A percentile compares a stretch with the other conserved stretches of the same genome.
Evolutionary conservation across 1,140 invertebrate species (phyloP).

Genomic region (Ceratosolen solmsi): DNA sequence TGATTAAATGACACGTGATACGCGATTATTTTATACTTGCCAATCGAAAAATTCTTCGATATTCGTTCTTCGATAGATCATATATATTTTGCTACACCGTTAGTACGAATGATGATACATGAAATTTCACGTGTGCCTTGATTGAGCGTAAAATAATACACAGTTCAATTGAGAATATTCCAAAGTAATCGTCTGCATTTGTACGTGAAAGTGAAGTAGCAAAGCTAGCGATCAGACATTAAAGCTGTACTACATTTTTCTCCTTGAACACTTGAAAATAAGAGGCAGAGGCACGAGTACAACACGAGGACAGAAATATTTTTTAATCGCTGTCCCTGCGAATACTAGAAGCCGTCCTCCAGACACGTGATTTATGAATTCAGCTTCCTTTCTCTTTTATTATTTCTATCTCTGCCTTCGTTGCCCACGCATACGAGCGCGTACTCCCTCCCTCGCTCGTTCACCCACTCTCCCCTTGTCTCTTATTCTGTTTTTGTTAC

Average conservation of each 20-base stretch:
- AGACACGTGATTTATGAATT: slow-evolving; percentile 27
- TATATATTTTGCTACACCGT: too few species aligned
- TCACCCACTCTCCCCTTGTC: background rate
- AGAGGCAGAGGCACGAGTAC: background rate
- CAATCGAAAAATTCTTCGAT: too few species aligned
- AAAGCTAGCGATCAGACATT: background rate
- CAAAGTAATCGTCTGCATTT: background rate
- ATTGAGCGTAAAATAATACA: background rate
- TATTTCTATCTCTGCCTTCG: too few species aligned
- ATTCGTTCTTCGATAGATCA: background rate
- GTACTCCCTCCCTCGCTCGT: background rate
- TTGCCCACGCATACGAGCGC: too few species aligned
- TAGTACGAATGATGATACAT: too few species aligned
- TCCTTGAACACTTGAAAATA: background rate
- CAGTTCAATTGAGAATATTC: background rate
- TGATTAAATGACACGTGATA: background rate
- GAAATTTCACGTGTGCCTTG: too few species aligned
- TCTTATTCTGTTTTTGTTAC: background rate
- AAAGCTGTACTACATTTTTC: background rate
- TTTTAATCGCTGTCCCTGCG: slow-evolving; percentile 1
- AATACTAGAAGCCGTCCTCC: background rate
- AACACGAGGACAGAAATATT: background rate
- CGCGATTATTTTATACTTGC: background rate
- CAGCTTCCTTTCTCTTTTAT: slow-evolving; percentile 14
- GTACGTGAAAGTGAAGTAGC: background rate